Conservation (phyloP, 2,797 vertebrate genomes). For the Chelmon rostratus region DNA sequence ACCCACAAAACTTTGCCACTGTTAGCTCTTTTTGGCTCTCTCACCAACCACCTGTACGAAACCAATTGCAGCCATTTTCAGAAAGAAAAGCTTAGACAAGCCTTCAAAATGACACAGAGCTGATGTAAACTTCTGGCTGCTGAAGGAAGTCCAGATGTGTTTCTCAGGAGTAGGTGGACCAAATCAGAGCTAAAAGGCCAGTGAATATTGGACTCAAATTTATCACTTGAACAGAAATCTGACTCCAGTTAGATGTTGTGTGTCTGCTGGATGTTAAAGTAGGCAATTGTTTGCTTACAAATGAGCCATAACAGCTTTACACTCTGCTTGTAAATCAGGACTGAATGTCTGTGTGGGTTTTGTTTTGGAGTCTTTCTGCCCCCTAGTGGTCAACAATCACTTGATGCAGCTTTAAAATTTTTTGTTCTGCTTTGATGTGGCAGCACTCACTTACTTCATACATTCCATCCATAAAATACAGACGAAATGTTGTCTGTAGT, state of each 20-base stretch:
- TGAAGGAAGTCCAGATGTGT: background rate
- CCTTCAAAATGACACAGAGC: background rate
- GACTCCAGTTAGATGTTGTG: slow-evolving; percentile 6
- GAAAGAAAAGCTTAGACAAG: background rate
- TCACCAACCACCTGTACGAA: background rate
- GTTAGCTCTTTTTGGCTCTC: slow-evolving; percentile 21
- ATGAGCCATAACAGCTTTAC: slow-evolving; percentile 63
- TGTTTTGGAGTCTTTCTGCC: slow-evolving; percentile 17
- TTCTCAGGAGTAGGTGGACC: slow-evolving; percentile 40
- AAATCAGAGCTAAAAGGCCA: slow-evolving; percentile 35
- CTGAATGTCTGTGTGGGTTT: slow-evolving; percentile 26
- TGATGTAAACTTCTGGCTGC: background rate
- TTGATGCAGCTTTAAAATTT: slow-evolving; percentile 37
- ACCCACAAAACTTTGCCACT: slow-evolving; percentile 11
- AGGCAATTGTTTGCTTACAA: slow-evolving; percentile 34
- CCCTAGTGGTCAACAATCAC: slow-evolving; percentile 24
- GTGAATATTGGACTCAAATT: slow-evolving; percentile 1
- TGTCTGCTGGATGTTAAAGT: slow-evolving; percentile 36
- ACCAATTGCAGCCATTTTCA: background rate
- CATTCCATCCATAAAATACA: slow-evolving; percentile 72
- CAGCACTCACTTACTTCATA: slow-evolving; percentile 43
- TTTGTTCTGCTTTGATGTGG: slow-evolving; percentile 30
- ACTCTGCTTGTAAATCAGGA: slow-evolving; percentile 33
- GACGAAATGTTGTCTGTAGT: slow-evolving; percentile 15
- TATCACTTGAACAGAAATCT: slow-evolving; percentile 8